Evolutionary conservation across 1,140 invertebrate genomes (phyloP), one percentile per base, ranked within the genome.

Genomic region (Solen grandis): DNA sequence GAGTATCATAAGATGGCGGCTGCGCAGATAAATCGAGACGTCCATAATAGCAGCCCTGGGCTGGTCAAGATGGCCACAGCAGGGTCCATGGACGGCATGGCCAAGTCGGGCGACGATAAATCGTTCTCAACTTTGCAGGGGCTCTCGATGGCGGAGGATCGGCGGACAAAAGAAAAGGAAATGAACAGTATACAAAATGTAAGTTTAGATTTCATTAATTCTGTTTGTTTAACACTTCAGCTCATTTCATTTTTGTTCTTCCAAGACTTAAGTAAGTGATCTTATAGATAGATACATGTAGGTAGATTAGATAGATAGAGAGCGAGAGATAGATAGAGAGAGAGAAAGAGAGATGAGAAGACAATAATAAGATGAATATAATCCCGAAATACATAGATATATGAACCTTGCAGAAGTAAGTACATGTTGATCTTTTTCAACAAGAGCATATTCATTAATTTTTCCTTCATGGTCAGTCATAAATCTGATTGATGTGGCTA

Each of bases 151-250:
- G 75, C 75, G 2, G 75, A 78, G 57, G 75, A 78, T 54, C 38
- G 75, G 14, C 50, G 75, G 22, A 78, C 62, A 2, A 78, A 78
- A 41, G 75, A 78, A 35, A 78, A 78, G 22, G 75, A 78, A 38
- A 68, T 78, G 63, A 77, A 57, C 31, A 65, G 33, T 29, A 66
- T 78, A 25, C 75, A 78, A 41, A 78, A 78, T 59, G 75, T 78
- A 78, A 78, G 63, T 69, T 25, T 38, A 10, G 31, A 10, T 10
- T 55, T 5, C 4, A 8, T 55, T 8, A 55, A 27, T 55, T 19
- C 27, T 55, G 27, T 5, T n/a, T 55, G 5, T 55, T 55, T 55
- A 27, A 22, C 54, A 55, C 54, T 55, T 5, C 10, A 22, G 4
- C n/a, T 55, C 54, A 55, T 22, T 55, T 55, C n/a, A 27, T 55